A percentile compares a stretch with the other conserved stretches of the same genome.
Evolutionary conservation across 1,140 invertebrate species (phyloP).

Genomic region (Eumaeus atala): DNA sequence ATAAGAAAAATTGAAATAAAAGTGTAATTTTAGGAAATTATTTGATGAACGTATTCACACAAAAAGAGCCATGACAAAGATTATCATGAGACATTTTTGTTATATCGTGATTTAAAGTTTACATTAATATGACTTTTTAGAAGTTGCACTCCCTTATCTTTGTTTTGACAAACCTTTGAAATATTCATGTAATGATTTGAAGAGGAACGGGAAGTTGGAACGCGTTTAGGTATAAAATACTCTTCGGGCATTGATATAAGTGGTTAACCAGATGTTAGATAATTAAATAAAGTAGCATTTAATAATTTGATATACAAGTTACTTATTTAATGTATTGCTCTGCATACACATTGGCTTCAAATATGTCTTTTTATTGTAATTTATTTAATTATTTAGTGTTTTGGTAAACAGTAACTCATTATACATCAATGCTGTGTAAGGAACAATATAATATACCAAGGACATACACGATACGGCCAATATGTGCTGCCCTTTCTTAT

Average conservation of each 20-base stretch:
- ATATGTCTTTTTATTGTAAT: too few species aligned
- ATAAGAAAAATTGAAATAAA: too few species aligned
- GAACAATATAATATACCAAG: conserved; percentile 29
- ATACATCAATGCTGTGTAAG: background rate
- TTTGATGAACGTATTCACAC: too few species aligned
- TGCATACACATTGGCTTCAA: too few species aligned
- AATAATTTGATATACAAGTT: background rate
- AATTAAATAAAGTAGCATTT: background rate
- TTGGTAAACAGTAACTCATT: background rate
- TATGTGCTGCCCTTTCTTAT: conserved; percentile 18
- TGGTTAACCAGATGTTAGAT: background rate
- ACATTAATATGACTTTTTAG: too few species aligned
- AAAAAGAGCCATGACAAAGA: too few species aligned
- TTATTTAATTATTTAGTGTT: too few species aligned
- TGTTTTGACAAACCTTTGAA: background rate
- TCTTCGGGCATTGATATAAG: conserved; percentile 2
- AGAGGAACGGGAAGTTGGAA: conserved; percentile 1
- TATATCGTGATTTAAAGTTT: background rate
- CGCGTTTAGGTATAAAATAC: conserved; percentile 1
- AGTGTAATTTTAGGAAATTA: too few species aligned
- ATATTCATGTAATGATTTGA: background rate
- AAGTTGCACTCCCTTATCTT: background rate
- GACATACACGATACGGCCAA: conserved; percentile 27
- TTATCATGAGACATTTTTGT: too few species aligned
- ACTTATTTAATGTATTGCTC: background rate